Base-by-base conservation (phyloP, 2,113 vertebrate species). In the Aptenodytes patagonicus region DNA sequence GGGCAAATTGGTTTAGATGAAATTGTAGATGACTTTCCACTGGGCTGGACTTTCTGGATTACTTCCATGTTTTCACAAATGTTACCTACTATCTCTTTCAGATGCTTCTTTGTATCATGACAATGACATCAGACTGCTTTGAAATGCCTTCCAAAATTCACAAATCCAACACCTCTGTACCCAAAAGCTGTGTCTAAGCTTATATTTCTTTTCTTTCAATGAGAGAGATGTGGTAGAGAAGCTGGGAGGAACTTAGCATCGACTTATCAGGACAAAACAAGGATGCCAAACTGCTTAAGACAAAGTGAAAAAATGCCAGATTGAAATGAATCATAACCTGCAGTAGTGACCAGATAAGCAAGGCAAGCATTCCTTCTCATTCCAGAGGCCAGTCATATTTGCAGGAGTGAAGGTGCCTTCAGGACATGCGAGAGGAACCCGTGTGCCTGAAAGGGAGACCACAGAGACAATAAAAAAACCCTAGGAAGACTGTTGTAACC, bases 281-380 rank as follows among this genome's bases (percentile, higher is more conserved):
- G 32, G 52, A 29, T 17, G 32, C 5, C 18, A 72, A 34, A 46
- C 18, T 40, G 18, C 46, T 73, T 61, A 77, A 55, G 54, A 61
- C 3, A 6, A 28, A 68, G 55, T 21, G 24, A 11, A 32, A 72
- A 60, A n/a, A 28, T 1, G 5, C 5, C 29, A 64, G 25, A 44
- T 4, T 1, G 12, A 68, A 22, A 7, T 9, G 29, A 81, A 66
- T 25, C 76, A 72, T 44, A 22, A 99, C 98, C 98, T 99, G 98
- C 99, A 99, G 97, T 99, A 99, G 93, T 97, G 98, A 52, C 99
- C 99, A 40, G 98, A 95, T 32, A 98, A 98, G 91, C 99, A 99
- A 9, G 98, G 84, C 58, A 98, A 97, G 85, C 99, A 99, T 91
- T 99, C 99, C 49, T 82, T 95, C 85, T 99, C 98, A 42, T 98